Percentiles rank a stretch among this genome's conserved stretches.
Conservation (phyloP, 2,888 invertebrate species). For the Oscheius sp. region DNA sequence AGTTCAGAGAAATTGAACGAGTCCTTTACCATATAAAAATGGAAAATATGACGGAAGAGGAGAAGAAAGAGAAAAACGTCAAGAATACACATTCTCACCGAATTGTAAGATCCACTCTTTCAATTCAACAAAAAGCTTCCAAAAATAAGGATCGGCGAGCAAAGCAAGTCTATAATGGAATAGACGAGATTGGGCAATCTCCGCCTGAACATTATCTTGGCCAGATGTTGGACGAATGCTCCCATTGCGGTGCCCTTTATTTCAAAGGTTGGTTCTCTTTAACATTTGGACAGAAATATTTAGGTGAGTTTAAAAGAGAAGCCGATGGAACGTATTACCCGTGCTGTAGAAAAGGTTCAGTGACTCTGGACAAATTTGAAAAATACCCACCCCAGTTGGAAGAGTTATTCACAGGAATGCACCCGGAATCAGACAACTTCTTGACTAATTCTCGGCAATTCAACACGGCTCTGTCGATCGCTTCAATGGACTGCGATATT, state of each 20-base stretch:
- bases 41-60: too few species aligned
- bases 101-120: too few species aligned
- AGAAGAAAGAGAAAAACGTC: too few species aligned
- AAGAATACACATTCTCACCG: too few species aligned
- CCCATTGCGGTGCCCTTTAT: slow-evolving; percentile 10
- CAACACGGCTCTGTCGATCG: slow-evolving; percentile 36
- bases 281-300: too few species aligned
- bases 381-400: slow-evolving; percentile 2
- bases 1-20: too few species aligned
- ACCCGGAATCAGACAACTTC: slow-evolving; percentile 5
- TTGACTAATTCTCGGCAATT: slow-evolving; percentile 27
- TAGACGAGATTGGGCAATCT: too few species aligned
- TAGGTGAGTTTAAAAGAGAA: background rate
- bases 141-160: too few species aligned
- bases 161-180: too few species aligned
- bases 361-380: background rate
- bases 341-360: slow-evolving; percentile 15
- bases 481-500: slow-evolving; percentile 32
- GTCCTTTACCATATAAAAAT: too few species aligned
- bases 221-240: background rate
- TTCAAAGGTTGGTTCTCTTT: too few species aligned
- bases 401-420: background rate
- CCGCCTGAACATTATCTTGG: slow-evolving; percentile 16
- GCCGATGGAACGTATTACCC: background rate
- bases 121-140: too few species aligned